Evolutionary conservation across 2,113 vertebrate species (phyloP).

Genomic region (Ploceus nigricollis): DNA sequence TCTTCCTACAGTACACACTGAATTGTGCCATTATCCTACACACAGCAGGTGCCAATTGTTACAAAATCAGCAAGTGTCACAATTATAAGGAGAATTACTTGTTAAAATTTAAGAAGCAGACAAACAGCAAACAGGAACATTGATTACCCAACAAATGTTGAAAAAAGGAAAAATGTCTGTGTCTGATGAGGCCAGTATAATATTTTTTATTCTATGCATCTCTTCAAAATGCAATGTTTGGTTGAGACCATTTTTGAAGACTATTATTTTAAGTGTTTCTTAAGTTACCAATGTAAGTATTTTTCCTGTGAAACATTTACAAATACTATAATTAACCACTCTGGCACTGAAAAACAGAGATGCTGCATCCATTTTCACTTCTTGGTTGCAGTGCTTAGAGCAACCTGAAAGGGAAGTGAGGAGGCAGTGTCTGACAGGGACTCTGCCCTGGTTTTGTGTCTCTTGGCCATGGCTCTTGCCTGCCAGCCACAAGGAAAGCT

Average conservation of each 20-base stretch:
- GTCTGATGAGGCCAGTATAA: not conserved
- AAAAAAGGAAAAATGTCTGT: not conserved
- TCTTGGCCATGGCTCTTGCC: not conserved
- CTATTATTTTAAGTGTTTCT: not conserved
- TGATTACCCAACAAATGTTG: constrained; percentile 61
- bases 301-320: not conserved
- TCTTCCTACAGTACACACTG: constrained; percentile 51
- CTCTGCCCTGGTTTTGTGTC: not conserved
- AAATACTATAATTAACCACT: not conserved
- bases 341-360: not conserved
- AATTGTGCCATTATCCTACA: constrained; percentile 67
- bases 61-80: constrained; percentile 55
- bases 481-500: not conserved
- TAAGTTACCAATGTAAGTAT: not conserved
- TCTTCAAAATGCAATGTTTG: not conserved
- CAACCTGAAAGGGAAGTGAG: not conserved
- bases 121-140: constrained; percentile 69
- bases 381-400: not conserved
- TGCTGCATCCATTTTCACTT: not conserved
- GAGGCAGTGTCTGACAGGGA: not conserved
- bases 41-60: constrained; percentile 65
- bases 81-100: constrained; percentile 72
- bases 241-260: not conserved
- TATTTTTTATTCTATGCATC: not conserved
- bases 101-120: constrained; percentile 68